Evolutionary conservation across 2,113 vertebrate species (phyloP).

Genomic region (Leucopternis melanops): DNA sequence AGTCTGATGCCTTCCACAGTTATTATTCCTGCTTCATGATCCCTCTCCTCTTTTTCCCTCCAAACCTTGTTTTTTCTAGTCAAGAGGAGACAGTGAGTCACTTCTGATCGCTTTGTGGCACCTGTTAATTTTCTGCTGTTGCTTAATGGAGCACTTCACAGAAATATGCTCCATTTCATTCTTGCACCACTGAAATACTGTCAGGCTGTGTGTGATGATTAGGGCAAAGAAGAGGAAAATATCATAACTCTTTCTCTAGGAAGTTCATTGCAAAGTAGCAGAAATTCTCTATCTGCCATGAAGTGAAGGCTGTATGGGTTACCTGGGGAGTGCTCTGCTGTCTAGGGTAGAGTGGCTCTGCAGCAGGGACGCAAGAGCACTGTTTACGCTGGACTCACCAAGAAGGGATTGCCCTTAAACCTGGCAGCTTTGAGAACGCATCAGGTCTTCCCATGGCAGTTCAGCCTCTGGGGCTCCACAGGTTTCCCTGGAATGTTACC

Average conservation of each 20-base stretch:
- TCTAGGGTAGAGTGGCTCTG: not conserved
- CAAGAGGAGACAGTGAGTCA: not conserved
- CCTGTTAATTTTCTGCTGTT: slow-evolving; percentile 24
- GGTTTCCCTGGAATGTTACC: not conserved
- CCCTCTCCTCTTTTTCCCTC: not conserved
- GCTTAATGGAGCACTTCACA: not conserved
- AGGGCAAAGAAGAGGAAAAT: not conserved
- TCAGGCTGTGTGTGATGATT: not conserved
- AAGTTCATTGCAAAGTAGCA: not conserved
- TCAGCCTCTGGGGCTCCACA: not conserved
- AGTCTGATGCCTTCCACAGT: not conserved
- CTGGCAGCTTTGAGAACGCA: not conserved
- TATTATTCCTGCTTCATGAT: not conserved
- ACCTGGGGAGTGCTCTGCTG: not conserved
- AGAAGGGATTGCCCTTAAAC: not conserved
- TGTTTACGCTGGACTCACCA: not conserved
- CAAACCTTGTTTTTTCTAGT: not conserved
- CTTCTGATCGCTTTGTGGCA: not conserved
- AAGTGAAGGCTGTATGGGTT: not conserved
- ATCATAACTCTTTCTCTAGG: not conserved
- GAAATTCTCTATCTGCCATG: not conserved
- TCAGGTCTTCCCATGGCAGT: not conserved
- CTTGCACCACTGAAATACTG: not conserved
- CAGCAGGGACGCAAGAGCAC: not conserved
- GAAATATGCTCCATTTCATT: slow-evolving; percentile 7